These are phyloP conservation scores for Chaitophorus viminalis DNA, from an alignment of 2,888 invertebrate species.

Conservation along the genomic window DNA sequence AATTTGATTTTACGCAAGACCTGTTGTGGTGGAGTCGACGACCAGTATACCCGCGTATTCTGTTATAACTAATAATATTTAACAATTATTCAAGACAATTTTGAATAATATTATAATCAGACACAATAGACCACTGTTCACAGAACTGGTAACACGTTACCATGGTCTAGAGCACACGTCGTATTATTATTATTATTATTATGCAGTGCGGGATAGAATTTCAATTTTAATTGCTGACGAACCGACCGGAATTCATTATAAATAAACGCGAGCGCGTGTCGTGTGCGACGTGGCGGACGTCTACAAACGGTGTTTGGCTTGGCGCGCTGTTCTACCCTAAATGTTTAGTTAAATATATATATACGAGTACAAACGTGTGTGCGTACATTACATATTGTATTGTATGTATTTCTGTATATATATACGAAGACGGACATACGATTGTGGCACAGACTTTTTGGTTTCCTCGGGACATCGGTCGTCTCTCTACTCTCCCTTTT, in stretches of 20 bases:
- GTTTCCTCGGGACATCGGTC: neutral
- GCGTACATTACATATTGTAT: too few relatives aligned
- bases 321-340: neutral
- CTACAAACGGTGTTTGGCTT: conserved; percentile 17
- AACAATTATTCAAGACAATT: neutral
- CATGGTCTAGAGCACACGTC: neutral
- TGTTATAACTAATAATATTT: too few relatives aligned
- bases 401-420: neutral
- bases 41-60: neutral
- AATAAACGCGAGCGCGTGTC: neutral
- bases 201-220: neutral
- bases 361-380: too few relatives aligned
- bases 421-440: neutral
- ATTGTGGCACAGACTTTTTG: neutral
- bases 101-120: neutral
- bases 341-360: neutral
- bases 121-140: neutral
- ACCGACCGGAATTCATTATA: conserved; percentile 10
- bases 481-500: neutral
- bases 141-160: neutral
- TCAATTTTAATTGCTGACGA: conserved; percentile 41
- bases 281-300: neutral
- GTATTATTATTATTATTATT: neutral
- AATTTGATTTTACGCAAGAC: too few relatives aligned
- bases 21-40: neutral